Evolutionary conservation across 2,797 vertebrate genomes (phyloP), one percentile per base, ranked within the genome.

Genomic region (Gallirallus australis): DNA sequence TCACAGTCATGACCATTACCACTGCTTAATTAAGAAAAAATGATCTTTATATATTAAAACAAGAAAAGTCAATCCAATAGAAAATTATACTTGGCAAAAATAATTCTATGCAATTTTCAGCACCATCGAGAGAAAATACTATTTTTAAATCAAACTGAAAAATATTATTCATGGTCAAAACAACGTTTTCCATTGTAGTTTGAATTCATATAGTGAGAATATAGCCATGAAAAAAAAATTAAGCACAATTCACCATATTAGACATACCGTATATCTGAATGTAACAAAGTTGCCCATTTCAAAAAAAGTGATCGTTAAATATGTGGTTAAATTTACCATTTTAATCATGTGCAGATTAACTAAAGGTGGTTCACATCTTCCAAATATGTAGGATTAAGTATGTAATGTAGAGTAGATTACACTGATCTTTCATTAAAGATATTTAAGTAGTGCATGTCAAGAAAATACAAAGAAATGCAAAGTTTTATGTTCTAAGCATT

Each of bases 201-300:
- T 86, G 31, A 60, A 65, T 61, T 61, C 16, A 83, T 57, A 27
- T 12, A 53, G 35, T 65, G 31, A 52, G 35, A 72, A 47, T 5
- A 64, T 25, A 77, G n/a, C 25, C 2, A 16, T 7, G 31, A 33
- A 60, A 89, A 86, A 48, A 5, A 78, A 53, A 11, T 10, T 35
- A 82, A 89, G 7, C 19, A 40, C 37, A 54, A 54, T 64, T 91
- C 76, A 31, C n/a, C 14, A 10, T 68, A n/a, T 52, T 73, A 66
- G 9, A 60, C 4, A 14, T 40, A 37, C 1, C 1, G 0, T 31
- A 33, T 37, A 30, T 47, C 3, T 72, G 39, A 68, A 2, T 40
- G 33, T 9, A 86, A 6, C 9, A 42, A 78, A 73, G 27, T 3
- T 65, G 11, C 12, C 65, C 8, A 39, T 48, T 94, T 79, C 8